phyloP scores from a whole-genome alignment of 2,797 vertebrate species.

The Erpetoichthys calabaricus region DNA sequence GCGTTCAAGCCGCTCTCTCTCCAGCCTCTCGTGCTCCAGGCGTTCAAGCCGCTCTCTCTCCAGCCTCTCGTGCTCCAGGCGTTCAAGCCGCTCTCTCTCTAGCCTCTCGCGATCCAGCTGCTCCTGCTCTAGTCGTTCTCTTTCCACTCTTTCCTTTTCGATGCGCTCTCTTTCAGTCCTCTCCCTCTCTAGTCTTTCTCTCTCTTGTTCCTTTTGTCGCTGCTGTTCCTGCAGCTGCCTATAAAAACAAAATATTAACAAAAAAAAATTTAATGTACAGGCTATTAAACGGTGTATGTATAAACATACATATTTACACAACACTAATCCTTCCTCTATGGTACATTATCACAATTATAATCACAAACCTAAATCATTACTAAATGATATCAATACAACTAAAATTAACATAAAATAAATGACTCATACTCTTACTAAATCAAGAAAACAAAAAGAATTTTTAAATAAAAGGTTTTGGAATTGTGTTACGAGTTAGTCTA shows the following conservation, averaged over 20 bases:
- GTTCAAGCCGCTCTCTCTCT: constrained; percentile 44
- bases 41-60: constrained; percentile 25
- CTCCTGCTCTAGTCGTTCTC: constrained; percentile 43
- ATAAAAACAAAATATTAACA: constrained; percentile 10
- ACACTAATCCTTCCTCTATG: too few species aligned
- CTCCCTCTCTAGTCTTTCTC: constrained; percentile 49
- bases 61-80: constrained; percentile 51
- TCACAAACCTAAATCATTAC: too few species aligned
- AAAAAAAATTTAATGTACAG: background rate
- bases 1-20: constrained; percentile 40
- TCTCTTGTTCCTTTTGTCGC: constrained; percentile 59
- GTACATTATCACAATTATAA: too few species aligned
- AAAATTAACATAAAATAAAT: too few species aligned
- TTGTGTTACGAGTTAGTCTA: too few species aligned
- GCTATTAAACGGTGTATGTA: too few species aligned
- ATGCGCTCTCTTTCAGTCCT: constrained; percentile 44
- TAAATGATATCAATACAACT: too few species aligned
- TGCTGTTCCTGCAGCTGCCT: constrained; percentile 75
- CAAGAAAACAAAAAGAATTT: too few species aligned
- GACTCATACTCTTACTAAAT: too few species aligned
- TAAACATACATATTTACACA: too few species aligned
- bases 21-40: constrained; percentile 39
- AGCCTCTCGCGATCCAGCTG: constrained; percentile 53
- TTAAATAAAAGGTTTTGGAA: too few species aligned
- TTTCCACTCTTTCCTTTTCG: constrained; percentile 48